Evolutionary conservation across 2,888 invertebrate species (phyloP).

Genomic region (Euzetes globulus): DNA sequence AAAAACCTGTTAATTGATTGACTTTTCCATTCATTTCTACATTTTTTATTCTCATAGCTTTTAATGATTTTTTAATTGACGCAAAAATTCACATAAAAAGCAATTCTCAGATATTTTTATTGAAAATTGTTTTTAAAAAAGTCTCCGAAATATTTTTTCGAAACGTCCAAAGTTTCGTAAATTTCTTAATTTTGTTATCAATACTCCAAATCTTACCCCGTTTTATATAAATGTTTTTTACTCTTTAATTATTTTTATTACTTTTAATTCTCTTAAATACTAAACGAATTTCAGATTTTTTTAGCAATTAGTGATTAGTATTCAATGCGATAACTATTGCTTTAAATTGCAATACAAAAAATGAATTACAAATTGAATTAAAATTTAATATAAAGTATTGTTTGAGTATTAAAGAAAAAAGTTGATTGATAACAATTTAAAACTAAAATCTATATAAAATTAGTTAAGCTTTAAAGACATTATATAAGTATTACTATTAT

Average conservation of each 20-base stretch:
- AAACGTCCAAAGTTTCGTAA: neutral
- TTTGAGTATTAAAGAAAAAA: neutral
- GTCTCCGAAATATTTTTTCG: neutral
- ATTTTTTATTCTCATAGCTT: neutral
- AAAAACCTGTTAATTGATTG: slow-evolving; percentile 17
- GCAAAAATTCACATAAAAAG: neutral
- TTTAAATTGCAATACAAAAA: neutral
- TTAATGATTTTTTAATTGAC: neutral
- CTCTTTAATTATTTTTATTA: neutral
- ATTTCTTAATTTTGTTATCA: slow-evolving; percentile 11
- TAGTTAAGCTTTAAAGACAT: neutral
- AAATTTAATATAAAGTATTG: neutral
- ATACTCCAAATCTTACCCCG: neutral
- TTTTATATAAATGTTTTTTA: neutral
- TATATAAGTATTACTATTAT: slow-evolving; percentile 5
- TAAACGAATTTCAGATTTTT: neutral
- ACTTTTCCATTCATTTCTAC: neutral
- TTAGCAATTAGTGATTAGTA: neutral
- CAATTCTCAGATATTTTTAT: neutral
- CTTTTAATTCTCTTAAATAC: neutral
- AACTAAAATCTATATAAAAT: neutral
- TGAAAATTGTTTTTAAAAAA: neutral
- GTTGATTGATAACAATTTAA: neutral
- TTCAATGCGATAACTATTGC: neutral
- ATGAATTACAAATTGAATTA: neutral